phyloP scores from a whole-genome alignment of 1,140 invertebrate genomes.

The Ceratina calcarata region DNA sequence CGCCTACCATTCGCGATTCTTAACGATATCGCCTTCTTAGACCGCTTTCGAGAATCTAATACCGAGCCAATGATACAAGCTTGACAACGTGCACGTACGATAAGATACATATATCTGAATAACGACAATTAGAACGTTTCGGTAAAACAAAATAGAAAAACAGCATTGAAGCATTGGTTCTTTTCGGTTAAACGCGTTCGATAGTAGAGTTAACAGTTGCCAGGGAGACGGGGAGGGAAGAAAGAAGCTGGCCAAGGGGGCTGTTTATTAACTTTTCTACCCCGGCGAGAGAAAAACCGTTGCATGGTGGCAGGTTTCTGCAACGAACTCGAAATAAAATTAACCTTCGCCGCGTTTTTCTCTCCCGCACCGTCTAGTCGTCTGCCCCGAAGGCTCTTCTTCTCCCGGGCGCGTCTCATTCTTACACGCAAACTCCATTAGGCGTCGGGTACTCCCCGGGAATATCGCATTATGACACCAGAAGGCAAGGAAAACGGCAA shows the following conservation, averaged over 20 bases:
- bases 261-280: slow-evolving; percentile 53
- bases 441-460: slow-evolving; percentile 57
- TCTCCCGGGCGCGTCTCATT: slow-evolving; percentile 58
- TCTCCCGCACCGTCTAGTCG: slow-evolving; percentile 1
- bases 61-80: too few relatives aligned
- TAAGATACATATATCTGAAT: too few relatives aligned
- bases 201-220: too few relatives aligned
- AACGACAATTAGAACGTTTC: too few relatives aligned
- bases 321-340: slow-evolving; percentile 66
- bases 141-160: too few relatives aligned
- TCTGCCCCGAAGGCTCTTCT: slow-evolving; percentile 21
- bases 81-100: too few relatives aligned
- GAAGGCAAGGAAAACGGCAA: slow-evolving; percentile 45
- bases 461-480: slow-evolving; percentile 70
- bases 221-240: too few relatives aligned
- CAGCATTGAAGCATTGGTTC: too few relatives aligned
- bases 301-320: slow-evolving; percentile 32
- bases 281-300: background rate
- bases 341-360: slow-evolving; percentile 63
- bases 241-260: background rate
- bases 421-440: slow-evolving; percentile 76
- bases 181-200: too few relatives aligned
- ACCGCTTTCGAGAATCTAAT: too few relatives aligned
- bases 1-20: too few relatives aligned
- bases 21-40: too few relatives aligned